phyloP scores from a whole-genome alignment of 2,113 vertebrate genomes.

The Piprites chloris region DNA sequence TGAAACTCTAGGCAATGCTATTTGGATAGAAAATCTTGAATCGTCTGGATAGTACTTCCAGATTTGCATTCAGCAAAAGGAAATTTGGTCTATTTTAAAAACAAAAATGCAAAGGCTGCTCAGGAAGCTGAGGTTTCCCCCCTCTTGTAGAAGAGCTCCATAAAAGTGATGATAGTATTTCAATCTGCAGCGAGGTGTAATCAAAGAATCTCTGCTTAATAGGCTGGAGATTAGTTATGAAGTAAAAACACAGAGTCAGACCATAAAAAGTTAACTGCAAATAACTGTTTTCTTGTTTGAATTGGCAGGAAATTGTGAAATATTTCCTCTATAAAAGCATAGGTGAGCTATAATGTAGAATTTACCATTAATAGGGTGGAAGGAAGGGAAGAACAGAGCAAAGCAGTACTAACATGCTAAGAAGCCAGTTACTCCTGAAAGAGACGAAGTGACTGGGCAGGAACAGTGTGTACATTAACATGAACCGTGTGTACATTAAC shows the following conservation, averaged over 20 bases:
- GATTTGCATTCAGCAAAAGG: background rate
- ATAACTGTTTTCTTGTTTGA: slow-evolving; percentile 51
- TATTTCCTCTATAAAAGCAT: slow-evolving; percentile 30
- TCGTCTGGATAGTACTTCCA: background rate
- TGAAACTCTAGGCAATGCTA: background rate
- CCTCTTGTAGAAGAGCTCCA: background rate
- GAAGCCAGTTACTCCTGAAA: background rate
- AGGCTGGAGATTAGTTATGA: slow-evolving; percentile 18
- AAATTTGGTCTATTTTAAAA: background rate
- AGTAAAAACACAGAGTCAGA: slow-evolving; percentile 19
- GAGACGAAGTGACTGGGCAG: background rate
- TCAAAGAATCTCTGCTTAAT: slow-evolving; percentile 14
- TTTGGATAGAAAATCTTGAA: background rate
- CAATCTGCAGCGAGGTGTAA: background rate
- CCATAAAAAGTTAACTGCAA: slow-evolving; percentile 51
- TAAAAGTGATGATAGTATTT: background rate
- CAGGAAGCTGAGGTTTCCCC: background rate
- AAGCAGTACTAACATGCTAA: background rate
- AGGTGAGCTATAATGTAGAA: slow-evolving; percentile 1
- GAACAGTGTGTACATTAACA: background rate
- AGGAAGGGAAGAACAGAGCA: background rate
- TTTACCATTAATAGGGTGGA: background rate
- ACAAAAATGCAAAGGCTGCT: background rate
- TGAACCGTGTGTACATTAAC: background rate
- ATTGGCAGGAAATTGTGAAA: slow-evolving; percentile 27